Percentiles rank a stretch among this genome's conserved stretches.
Conservation (phyloP, 2,888 invertebrate species). For the Drosophila prostipennis region DNA sequence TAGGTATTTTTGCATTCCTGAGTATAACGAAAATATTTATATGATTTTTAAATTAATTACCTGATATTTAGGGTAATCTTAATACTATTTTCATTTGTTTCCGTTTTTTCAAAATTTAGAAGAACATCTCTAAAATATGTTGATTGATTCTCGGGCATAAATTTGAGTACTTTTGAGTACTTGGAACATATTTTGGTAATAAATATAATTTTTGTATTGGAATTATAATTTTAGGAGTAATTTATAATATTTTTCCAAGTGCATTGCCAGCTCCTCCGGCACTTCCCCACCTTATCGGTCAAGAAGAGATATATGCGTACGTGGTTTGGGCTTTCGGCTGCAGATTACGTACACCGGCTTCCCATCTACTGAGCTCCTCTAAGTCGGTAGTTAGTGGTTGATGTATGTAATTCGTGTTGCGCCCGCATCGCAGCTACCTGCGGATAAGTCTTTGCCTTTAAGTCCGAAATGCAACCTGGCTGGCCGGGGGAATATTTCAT, state of each 20-base stretch:
- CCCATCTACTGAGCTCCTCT: slow-evolving; percentile 27
- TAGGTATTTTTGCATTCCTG: no score
- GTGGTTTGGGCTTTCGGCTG: slow-evolving; percentile 66
- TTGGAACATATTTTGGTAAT: no score
- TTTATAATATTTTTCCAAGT: slow-evolving; percentile 9
- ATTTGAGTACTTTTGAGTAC: no score
- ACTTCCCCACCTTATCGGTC: slow-evolving; percentile 60
- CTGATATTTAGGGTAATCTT: no score
- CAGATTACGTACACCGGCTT: slow-evolving; percentile 66
- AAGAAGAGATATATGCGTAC: slow-evolving; percentile 64
- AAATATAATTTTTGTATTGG: no score
- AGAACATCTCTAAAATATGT: no score
- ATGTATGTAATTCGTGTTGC: slow-evolving; percentile 78
- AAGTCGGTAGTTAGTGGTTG: slow-evolving; percentile 75
- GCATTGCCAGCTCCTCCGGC: slow-evolving; percentile 6
- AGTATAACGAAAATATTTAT: no score
- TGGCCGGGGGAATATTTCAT: slow-evolving; percentile 64
- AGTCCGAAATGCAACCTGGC: background rate
- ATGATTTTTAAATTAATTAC: no score
- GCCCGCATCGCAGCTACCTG: slow-evolving; percentile 73
- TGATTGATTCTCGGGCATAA: no score
- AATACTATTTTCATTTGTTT: no score
- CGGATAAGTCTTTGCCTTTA: slow-evolving; percentile 37
- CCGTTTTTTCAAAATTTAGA: no score
- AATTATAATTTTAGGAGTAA: no score